These are phyloP conservation scores for Bubo scandiacus DNA, from an alignment of 2,113 vertebrate species.

Conservation along the genomic window DNA sequence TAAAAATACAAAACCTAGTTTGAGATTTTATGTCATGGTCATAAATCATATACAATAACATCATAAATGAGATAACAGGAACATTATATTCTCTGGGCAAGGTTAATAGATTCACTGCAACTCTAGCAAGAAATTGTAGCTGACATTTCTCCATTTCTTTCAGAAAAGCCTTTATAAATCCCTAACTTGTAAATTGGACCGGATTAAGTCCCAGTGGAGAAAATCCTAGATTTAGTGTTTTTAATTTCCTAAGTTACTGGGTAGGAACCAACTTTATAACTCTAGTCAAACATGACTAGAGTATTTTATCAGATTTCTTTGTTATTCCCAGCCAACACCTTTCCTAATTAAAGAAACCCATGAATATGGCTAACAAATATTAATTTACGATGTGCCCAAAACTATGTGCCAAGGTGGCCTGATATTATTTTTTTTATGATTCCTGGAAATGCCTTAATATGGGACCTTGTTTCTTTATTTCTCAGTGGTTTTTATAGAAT, in stretches of 20 bases:
- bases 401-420: not conserved
- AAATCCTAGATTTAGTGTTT: constrained; percentile 74
- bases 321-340: constrained; percentile 6
- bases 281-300: constrained; percentile 7
- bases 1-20: constrained; percentile 55
- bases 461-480: not conserved
- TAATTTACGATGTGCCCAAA: not conserved
- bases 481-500: not conserved
- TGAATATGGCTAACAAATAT: not conserved
- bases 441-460: not conserved
- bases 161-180: constrained; percentile 70
- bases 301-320: constrained; percentile 25
- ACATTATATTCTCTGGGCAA: constrained; percentile 68
- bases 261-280: constrained; percentile 63
- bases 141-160: constrained; percentile 69
- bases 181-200: constrained; percentile 62
- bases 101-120: constrained; percentile 70
- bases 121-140: constrained; percentile 68
- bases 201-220: constrained; percentile 64
- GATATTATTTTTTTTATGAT: not conserved
- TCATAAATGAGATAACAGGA: constrained; percentile 67
- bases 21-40: constrained; percentile 45
- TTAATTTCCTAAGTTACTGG: constrained; percentile 73
- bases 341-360: not conserved
- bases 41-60: constrained; percentile 66